Evolutionary conservation across 2,113 vertebrate genomes (phyloP).

Genomic region (Planiliza haematocheilus): DNA sequence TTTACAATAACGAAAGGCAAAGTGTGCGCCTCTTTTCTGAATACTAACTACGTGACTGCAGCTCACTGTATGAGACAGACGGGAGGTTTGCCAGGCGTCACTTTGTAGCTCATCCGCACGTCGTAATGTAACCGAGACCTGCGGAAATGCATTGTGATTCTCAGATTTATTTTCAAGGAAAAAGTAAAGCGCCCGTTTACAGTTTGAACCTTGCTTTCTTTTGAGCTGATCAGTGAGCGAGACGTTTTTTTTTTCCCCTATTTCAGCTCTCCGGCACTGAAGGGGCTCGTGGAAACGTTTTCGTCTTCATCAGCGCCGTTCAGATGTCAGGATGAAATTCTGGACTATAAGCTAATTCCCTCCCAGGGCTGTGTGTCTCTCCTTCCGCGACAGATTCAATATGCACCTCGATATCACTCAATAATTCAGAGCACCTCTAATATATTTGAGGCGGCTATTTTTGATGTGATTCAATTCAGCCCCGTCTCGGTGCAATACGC

Average conservation of each 20-base stretch:
- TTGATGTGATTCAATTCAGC: constrained; percentile 62
- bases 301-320: constrained; percentile 37
- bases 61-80: not conserved
- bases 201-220: not conserved
- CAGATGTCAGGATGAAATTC: constrained; percentile 46
- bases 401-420: constrained; percentile 48
- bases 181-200: constrained; percentile 9
- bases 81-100: constrained; percentile 1
- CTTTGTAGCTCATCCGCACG: constrained; percentile 2
- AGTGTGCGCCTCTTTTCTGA: constrained; percentile 7
- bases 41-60: not conserved
- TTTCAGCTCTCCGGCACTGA: not conserved
- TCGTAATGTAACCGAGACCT: constrained; percentile 26
- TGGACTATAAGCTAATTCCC: constrained; percentile 45
- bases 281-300: constrained; percentile 12
- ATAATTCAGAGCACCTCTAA: constrained; percentile 53
- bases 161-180: constrained; percentile 18
- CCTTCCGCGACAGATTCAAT: constrained; percentile 59
- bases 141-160: constrained; percentile 15
- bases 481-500: constrained; percentile 42
- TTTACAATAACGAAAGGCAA: not conserved
- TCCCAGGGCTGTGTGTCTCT: constrained; percentile 32
- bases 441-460: constrained; percentile 51
- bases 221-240: constrained; percentile 1
- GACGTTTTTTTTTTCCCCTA: not conserved